Evolutionary conservation across 2,888 invertebrate species (phyloP).

Genomic region (Tribolium freemani): DNA sequence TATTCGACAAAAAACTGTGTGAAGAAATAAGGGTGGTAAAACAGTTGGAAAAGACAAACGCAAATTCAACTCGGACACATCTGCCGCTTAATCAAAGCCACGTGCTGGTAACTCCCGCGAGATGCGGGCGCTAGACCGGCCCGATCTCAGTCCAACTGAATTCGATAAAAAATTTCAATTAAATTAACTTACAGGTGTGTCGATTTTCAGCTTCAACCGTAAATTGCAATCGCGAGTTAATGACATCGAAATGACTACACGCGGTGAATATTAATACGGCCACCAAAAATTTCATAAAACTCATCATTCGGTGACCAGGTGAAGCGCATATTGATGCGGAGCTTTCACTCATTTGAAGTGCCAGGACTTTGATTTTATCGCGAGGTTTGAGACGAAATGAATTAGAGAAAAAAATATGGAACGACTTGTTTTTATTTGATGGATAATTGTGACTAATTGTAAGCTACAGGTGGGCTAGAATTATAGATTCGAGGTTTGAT

Average conservation of each 20-base stretch:
- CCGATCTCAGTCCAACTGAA: background rate
- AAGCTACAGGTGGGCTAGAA: background rate
- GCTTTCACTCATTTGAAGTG: conserved; percentile 26
- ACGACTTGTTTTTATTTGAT: too few relatives aligned
- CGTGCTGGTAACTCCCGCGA: background rate
- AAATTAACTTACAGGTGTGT: background rate
- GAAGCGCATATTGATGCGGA: background rate
- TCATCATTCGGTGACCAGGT: conserved; percentile 15
- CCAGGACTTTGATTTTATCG: conserved; percentile 7
- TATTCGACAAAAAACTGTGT: background rate
- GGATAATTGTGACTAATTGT: background rate
- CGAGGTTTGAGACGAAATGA: background rate
- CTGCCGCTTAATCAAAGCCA: background rate
- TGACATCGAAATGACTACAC: conserved; percentile 13
- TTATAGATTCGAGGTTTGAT: background rate
- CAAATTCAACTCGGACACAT: background rate
- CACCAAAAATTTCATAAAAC: background rate
- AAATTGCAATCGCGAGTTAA: conserved; percentile 12
- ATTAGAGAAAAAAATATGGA: background rate
- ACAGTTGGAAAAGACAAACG: background rate
- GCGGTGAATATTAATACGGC: conserved; percentile 16
- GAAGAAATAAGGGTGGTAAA: background rate
- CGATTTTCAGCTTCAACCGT: background rate
- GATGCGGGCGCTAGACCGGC: background rate
- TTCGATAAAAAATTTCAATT: background rate